phyloP scores from a whole-genome alignment of 2,113 vertebrate genomes.

The Rhinopithecus roxellana region DNA sequence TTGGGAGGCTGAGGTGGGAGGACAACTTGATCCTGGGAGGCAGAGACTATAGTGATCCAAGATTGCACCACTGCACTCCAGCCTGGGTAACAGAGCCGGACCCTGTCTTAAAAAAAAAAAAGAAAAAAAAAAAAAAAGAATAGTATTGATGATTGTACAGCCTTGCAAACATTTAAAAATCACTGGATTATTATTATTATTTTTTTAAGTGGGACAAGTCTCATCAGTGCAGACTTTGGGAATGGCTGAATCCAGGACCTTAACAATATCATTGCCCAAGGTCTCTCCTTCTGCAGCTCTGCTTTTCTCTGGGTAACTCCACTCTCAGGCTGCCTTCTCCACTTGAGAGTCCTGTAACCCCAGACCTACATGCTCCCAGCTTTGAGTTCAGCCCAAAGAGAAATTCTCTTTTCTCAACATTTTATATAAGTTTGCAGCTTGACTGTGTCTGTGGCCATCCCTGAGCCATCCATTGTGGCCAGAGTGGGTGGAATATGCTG shows the following conservation, averaged over 20 bases:
- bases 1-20: too few relatives aligned
- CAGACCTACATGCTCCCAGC: neutral
- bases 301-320: neutral
- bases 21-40: too few relatives aligned
- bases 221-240: too few relatives aligned
- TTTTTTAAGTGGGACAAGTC: neutral
- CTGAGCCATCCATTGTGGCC: neutral
- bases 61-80: too few relatives aligned
- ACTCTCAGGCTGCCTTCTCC: neutral
- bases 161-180: neutral
- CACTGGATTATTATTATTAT: neutral
- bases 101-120: too few relatives aligned
- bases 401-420: neutral
- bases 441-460: neutral
- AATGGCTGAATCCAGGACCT: neutral
- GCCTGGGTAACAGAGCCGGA: too few relatives aligned
- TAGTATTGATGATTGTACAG: neutral
- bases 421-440: neutral
- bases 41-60: too few relatives aligned
- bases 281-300: neutral
- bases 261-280: accelerated
- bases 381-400: neutral
- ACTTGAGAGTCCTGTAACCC: too few relatives aligned
- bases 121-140: too few relatives aligned
- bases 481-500: neutral